Percentiles rank a stretch among this genome's conserved stretches.
Conservation (phyloP, 2,888 invertebrate species). For the Deroplatys truncata region DNA sequence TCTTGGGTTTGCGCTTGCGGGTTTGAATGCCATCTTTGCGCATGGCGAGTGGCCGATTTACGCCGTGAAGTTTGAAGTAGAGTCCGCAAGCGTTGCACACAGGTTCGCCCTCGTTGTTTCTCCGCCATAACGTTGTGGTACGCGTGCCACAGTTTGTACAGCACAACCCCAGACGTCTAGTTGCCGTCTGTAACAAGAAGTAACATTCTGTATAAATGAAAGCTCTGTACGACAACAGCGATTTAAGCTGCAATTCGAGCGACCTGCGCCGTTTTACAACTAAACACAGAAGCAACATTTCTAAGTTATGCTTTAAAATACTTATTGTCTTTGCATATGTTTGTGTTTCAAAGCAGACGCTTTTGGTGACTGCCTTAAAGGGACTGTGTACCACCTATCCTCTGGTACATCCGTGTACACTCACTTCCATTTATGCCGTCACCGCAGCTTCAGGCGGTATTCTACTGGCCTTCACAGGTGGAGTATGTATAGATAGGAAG, state of each 20-base stretch:
- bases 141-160: slow-evolving; percentile 98
- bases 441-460: too few relatives aligned
- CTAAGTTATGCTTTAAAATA: background rate
- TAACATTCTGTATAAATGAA: too few relatives aligned
- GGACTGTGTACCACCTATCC: too few relatives aligned
- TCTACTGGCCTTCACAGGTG: too few relatives aligned
- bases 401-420: too few relatives aligned
- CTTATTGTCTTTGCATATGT: background rate
- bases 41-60: slow-evolving; percentile 90
- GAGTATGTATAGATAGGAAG: too few relatives aligned
- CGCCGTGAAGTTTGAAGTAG: slow-evolving; percentile 93
- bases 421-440: too few relatives aligned
- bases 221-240: too few relatives aligned
- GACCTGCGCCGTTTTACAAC: background rate
- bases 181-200: slow-evolving; percentile 61
- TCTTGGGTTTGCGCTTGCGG: slow-evolving; percentile 89
- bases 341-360: too few relatives aligned
- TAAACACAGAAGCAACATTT: background rate
- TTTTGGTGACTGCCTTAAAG: too few relatives aligned
- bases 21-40: slow-evolving; percentile 96
- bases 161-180: slow-evolving; percentile 81
- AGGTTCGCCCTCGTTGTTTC: slow-evolving; percentile 97
- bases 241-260: too few relatives aligned
- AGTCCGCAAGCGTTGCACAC: slow-evolving; percentile 98
- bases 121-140: slow-evolving; percentile 95